Evolutionary conservation across 1,140 invertebrate species (phyloP).

Genomic region (Sycobia sp.): DNA sequence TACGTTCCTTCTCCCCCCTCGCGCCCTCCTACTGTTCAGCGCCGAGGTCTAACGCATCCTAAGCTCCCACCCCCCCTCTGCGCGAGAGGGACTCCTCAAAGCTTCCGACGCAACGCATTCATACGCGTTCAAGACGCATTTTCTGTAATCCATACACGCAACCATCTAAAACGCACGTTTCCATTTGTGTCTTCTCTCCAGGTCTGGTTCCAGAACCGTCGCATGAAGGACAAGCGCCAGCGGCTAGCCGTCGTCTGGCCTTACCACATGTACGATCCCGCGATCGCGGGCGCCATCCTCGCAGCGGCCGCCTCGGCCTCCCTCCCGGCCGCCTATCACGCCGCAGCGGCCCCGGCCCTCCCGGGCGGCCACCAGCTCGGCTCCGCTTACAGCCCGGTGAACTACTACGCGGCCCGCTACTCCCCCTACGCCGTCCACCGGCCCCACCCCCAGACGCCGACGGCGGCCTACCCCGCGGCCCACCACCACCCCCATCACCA

Average conservation of each 20-base stretch:
- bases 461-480: conserved; percentile 6
- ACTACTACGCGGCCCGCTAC: conserved; percentile 50
- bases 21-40: too few species aligned
- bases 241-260: conserved; percentile 93
- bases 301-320: conserved; percentile 84
- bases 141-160: too few species aligned
- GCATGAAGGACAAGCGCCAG: conserved; percentile 99
- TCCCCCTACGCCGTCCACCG: conserved; percentile 46
- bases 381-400: conserved; percentile 42
- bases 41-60: too few species aligned
- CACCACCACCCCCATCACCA: conserved; percentile 31
- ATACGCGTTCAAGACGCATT: too few species aligned
- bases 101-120: too few species aligned
- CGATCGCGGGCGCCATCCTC: conserved; percentile 76
- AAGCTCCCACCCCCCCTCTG: too few species aligned
- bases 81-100: too few species aligned
- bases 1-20: too few species aligned
- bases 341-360: conserved; percentile 56
- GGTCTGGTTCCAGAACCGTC: conserved; percentile 99
- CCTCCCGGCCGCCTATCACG: conserved; percentile 57
- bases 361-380: conserved; percentile 48
- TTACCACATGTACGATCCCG: conserved; percentile 91
- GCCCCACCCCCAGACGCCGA: conserved; percentile 40
- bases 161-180: too few species aligned
- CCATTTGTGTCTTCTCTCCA: conserved; percentile 59